Base-by-base conservation (phyloP, 2,113 vertebrate species). In the Istiophorus platypterus region DNA sequence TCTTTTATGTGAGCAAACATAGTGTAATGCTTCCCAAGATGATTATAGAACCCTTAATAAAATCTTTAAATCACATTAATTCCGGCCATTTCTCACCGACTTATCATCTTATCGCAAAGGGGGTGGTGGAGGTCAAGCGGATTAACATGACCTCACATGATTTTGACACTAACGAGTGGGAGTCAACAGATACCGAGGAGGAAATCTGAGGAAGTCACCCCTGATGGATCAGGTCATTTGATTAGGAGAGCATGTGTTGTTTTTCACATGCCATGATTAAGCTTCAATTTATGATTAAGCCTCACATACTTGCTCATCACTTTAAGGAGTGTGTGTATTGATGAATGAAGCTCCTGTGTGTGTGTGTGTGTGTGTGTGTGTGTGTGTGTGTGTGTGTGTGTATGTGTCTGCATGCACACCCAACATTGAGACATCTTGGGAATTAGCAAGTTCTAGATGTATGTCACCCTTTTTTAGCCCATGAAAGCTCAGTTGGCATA, bases 251-350 rank as follows among this genome's bases (percentile, higher is more conserved):
- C 62, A 42, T 58, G 56, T 26, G n/a, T 59, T 54, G 13, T 26
- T 54, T 71, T 80, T 80, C 72, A 72, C 77, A 68, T 7, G 13
- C 37, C 65, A 51, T 29, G 49, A 67, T 64, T 72, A 66, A 10
- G 73, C 51, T 69, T 52, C 12, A 80, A 66, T 71, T 87, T 66
- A 24, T 82, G 66, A 84, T 20, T 72, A 18, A n/a, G n/a, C n/a
- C n/a, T 54, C 26, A 59, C 59, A 7, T 54, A 59, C 15, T 74
- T 82, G 70, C 77, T 70, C 80, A 34, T 62, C 20, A 26, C 11
- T 67, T 41, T 47, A 39, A 56, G 3, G 20, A 24, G 39, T 56
- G 45, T 68, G 15, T 58, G 22, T 61, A 24, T n/a, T n/a, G n/a
- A n/a, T n/a, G n/a, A n/a, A n/a, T n/a, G n/a, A n/a, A n/a, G n/a